Evolutionary conservation across 2,797 vertebrate species (phyloP).

Genomic region (Cynopterus sphinx): DNA sequence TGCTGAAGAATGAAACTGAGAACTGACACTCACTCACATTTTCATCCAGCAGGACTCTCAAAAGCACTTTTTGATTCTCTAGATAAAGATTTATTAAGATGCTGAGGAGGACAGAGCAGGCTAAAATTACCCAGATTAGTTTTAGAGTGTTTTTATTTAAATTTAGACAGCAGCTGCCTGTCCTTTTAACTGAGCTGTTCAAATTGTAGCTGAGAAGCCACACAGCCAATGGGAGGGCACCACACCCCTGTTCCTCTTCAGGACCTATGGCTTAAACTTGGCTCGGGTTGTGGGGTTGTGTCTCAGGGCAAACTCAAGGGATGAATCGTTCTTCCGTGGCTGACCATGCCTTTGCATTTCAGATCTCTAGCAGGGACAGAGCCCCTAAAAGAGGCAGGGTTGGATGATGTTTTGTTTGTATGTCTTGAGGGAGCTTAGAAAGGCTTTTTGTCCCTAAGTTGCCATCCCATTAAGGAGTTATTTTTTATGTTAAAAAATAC

Average conservation of each 20-base stretch:
- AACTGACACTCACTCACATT: background rate
- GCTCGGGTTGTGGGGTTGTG: background rate
- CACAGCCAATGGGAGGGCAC: background rate
- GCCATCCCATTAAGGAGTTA: background rate
- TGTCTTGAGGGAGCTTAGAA: background rate
- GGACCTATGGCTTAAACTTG: background rate
- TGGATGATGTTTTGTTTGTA: background rate
- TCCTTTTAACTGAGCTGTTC: conserved; percentile 7
- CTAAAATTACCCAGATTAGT: conserved; percentile 8
- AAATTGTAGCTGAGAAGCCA: background rate
- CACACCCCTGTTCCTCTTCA: background rate
- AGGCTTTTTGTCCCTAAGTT: background rate
- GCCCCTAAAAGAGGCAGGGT: rapidly evolving
- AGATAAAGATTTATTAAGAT: conserved; percentile 38
- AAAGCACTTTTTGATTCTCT: background rate
- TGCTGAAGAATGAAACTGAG: background rate
- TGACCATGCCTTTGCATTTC: background rate
- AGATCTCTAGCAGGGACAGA: background rate
- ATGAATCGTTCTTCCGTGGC: background rate
- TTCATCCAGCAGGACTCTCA: background rate
- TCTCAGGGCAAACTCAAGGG: background rate
- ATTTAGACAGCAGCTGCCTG: background rate
- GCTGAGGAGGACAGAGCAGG: background rate
- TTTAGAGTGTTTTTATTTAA: conserved; percentile 47
- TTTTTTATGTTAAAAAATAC: conserved; percentile 12